These are phyloP conservation scores for Bubalus kerabau DNA, from an alignment of 2,113 vertebrate species.

Conservation along the genomic window DNA sequence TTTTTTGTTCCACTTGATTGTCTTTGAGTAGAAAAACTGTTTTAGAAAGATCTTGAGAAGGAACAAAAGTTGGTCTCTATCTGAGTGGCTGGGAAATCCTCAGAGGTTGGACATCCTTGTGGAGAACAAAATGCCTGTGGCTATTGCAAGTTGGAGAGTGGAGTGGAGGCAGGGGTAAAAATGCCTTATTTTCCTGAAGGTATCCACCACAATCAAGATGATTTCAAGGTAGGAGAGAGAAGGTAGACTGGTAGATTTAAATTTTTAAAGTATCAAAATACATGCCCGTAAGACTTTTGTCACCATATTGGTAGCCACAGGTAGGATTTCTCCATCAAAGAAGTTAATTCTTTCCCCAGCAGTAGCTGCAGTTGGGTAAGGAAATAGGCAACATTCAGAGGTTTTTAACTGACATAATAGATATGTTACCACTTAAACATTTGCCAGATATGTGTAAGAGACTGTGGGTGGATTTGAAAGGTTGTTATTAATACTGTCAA, in stretches of 20 bases:
- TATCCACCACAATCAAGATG: neutral
- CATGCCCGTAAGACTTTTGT: neutral
- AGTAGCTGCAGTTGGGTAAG: neutral
- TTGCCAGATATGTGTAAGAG: neutral
- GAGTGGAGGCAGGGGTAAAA: neutral
- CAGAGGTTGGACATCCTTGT: neutral
- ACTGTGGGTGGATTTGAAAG: neutral
- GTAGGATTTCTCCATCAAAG: neutral
- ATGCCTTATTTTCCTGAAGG: neutral
- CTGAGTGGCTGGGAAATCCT: neutral
- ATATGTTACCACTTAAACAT: neutral
- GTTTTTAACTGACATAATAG: neutral
- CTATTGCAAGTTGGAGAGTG: neutral
- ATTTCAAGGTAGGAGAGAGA: neutral
- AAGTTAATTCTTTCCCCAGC: neutral
- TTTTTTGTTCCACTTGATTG: neutral
- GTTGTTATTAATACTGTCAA: neutral
- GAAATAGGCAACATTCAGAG: neutral
- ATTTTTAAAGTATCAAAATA: neutral
- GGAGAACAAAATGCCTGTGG: neutral
- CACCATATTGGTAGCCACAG: neutral
- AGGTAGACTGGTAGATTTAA: neutral
- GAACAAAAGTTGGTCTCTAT: neutral
- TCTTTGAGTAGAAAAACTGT: neutral
- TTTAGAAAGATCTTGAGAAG: neutral